phyloP scores from a whole-genome alignment of 2,113 vertebrate species.

The Oncorhynchus tshawytscha region DNA sequence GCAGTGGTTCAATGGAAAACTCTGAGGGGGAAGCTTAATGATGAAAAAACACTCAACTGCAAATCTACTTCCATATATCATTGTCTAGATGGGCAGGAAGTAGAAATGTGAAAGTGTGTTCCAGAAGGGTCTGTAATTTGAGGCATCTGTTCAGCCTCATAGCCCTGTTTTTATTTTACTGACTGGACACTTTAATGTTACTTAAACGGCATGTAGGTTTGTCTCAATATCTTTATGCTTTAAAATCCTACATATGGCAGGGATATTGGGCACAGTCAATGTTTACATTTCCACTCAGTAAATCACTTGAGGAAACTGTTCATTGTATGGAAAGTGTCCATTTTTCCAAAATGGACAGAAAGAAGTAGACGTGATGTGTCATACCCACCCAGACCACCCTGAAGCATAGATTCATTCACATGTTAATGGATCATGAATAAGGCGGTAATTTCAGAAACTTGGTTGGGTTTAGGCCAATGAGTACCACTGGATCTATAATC shows the following conservation, averaged over 20 bases:
- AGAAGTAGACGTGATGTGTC: not conserved
- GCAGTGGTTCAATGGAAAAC: not conserved
- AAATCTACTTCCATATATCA: slow-evolving; percentile 8
- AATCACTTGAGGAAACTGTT: not conserved
- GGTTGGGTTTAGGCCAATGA: too few relatives aligned
- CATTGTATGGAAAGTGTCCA: not conserved
- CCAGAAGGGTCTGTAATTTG: not conserved
- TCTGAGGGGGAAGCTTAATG: not conserved
- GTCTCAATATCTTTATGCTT: not conserved
- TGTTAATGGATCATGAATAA: not conserved
- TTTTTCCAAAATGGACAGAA: not conserved
- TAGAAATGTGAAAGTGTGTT: slow-evolving; percentile 2
- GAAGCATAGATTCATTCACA: not conserved
- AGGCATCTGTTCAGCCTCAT: not conserved
- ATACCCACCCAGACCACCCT: slow-evolving; percentile 1
- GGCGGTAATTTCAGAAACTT: not conserved
- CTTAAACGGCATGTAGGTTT: not conserved
- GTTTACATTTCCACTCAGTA: not conserved
- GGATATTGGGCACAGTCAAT: not conserved
- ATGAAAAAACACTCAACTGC: not conserved
- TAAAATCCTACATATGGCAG: not conserved
- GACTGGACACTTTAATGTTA: too few relatives aligned
- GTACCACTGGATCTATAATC: too few relatives aligned
- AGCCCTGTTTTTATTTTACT: not conserved
- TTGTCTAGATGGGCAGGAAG: slow-evolving; percentile 17